Conservation (phyloP, 2,113 vertebrate genomes). For the Grus americana region DNA sequence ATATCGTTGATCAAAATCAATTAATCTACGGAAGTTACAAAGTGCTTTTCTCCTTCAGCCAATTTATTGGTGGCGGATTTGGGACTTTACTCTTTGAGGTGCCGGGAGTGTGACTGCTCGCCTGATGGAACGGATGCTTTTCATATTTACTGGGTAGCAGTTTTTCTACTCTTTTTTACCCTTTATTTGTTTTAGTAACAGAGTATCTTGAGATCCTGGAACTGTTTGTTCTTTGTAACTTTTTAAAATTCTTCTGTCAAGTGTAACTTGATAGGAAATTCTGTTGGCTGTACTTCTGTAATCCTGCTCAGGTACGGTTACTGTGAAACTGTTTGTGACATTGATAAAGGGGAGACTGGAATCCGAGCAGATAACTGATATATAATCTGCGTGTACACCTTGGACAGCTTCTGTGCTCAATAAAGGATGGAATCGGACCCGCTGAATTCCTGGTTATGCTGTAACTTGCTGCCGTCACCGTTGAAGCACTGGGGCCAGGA, state of each 20-base stretch:
- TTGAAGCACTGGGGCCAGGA: no score
- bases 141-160: neutral
- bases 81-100: neutral
- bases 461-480: no score
- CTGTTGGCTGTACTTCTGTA: no score
- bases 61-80: fast-evolving
- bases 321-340: no score
- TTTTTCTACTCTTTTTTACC: neutral
- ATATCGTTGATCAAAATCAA: fast-evolving
- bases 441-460: no score
- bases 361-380: no score
- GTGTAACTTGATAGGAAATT: neutral
- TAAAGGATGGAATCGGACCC: no score
- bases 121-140: neutral
- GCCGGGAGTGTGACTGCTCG: no score
- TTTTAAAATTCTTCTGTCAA: neutral
- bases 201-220: neutral
- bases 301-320: no score
- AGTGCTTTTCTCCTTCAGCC: neutral
- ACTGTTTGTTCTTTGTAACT: neutral
- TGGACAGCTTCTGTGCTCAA: no score
- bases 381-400: no score
- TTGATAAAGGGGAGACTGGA: no score
- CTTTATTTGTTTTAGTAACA: neutral
- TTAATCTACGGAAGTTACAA: neutral